These are phyloP conservation scores for Orgyia antiqua DNA, from an alignment of 2,888 invertebrate genomes.

Conservation along the genomic window DNA sequence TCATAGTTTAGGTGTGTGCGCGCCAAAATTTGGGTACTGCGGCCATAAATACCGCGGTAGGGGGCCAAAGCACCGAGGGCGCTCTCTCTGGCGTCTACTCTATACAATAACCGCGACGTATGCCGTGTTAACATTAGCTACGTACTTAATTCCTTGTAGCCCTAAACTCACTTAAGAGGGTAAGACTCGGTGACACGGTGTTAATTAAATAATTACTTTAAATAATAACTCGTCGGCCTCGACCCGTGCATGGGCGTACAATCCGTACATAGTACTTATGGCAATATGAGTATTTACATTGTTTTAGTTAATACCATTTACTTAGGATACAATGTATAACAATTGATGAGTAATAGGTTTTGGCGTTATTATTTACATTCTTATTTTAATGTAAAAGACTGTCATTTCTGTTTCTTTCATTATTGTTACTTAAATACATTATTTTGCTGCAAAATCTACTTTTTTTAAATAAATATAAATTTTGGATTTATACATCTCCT, in stretches of 20 bases:
- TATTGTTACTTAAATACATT: too few relatives aligned
- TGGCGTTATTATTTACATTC: too few relatives aligned
- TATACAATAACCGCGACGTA: slow-evolving; percentile 65
- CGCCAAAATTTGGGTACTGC: slow-evolving; percentile 68
- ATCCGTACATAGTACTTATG: too few relatives aligned
- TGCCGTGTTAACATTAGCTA: slow-evolving; percentile 74
- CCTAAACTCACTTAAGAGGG: slow-evolving; percentile 74
- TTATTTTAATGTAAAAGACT: too few relatives aligned
- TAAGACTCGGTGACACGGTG: slow-evolving; percentile 66
- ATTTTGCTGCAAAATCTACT: too few relatives aligned
- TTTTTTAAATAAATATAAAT: too few relatives aligned
- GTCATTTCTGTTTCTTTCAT: too few relatives aligned
- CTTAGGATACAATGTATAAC: too few relatives aligned
- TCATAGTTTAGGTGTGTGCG: slow-evolving; percentile 69
- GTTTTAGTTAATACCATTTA: too few relatives aligned
- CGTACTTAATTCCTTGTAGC: slow-evolving; percentile 74
- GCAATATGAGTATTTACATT: too few relatives aligned
- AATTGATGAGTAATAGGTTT: too few relatives aligned
- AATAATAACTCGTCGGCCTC: slow-evolving; percentile 63
- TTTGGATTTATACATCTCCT: too few relatives aligned
- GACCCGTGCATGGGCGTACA: slow-evolving; percentile 15
- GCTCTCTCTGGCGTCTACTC: slow-evolving; percentile 21
- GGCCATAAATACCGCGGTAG: slow-evolving; percentile 70
- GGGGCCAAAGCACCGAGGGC: slow-evolving; percentile 42
- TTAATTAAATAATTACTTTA: slow-evolving; percentile 77